phyloP scores from a whole-genome alignment of 2,797 vertebrate species.

The Carcharodon carcharias region DNA sequence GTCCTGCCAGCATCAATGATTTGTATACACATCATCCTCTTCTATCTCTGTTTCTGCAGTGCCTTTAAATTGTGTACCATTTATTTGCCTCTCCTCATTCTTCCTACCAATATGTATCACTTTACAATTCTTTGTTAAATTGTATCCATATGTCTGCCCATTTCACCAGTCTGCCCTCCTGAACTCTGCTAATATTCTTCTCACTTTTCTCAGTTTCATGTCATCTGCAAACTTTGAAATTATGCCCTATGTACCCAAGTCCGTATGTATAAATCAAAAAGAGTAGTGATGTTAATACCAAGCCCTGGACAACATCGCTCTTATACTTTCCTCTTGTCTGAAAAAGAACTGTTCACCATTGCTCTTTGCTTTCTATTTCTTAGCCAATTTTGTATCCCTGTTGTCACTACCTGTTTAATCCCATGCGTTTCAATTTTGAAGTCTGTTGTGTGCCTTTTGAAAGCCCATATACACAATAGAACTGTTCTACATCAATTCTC shows the following conservation, averaged over 20 bases:
- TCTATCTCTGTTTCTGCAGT: not conserved
- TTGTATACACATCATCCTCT: not conserved
- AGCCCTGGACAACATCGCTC: too few species aligned
- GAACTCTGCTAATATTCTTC: not conserved
- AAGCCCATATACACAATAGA: not conserved
- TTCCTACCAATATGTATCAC: not conserved
- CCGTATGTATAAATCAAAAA: not conserved
- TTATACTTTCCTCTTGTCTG: too few species aligned
- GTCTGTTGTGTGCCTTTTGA: not conserved
- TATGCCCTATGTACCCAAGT: not conserved
- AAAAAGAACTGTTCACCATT: not conserved
- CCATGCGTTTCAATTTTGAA: not conserved
- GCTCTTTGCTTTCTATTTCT: not conserved
- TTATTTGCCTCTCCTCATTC: not conserved
- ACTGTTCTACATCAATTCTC: not conserved
- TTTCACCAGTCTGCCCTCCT: not conserved
- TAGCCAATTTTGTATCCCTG: not conserved
- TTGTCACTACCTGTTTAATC: not conserved
- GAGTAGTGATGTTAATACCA: not conserved
- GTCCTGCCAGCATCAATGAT: not conserved
- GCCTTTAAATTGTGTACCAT: not conserved
- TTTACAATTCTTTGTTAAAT: not conserved
- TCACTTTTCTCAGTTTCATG: not conserved
- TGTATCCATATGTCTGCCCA: not conserved
- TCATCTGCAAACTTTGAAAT: not conserved